phyloP scores from a whole-genome alignment of 2,888 invertebrate genomes.

The Bembecia ichneumoniformis region DNA sequence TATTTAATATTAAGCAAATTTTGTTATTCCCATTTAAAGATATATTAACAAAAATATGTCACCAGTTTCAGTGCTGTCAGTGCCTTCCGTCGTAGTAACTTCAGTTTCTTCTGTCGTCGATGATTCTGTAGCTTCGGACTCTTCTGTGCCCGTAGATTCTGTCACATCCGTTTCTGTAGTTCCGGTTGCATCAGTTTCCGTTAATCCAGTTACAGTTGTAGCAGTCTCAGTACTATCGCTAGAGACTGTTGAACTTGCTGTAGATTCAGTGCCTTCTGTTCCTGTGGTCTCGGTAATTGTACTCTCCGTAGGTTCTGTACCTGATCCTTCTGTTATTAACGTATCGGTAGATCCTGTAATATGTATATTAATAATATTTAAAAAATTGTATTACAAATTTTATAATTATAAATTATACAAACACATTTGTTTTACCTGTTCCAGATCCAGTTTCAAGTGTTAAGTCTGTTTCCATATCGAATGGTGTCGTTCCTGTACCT shows the following conservation, averaged over 20 bases:
- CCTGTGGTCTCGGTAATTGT: conserved; percentile 9
- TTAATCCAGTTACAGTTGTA: conserved; percentile 9
- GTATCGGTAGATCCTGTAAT: conserved; percentile 5
- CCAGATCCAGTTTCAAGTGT: conserved; percentile 23
- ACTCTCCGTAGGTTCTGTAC: conserved; percentile 8
- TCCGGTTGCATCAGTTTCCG: not conserved
- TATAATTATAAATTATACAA: not conserved
- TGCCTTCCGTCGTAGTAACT: not conserved
- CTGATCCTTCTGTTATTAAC: conserved; percentile 6
- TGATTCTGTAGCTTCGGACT: not conserved
- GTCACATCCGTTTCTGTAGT: not conserved
- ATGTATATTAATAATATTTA: not conserved
- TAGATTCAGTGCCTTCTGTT: conserved; percentile 9
- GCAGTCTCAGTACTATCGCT: conserved; percentile 9
- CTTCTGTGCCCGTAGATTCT: not conserved
- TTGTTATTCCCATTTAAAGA: no score
- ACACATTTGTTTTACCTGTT: conserved; percentile 14
- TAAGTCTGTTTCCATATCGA: conserved; percentile 20
- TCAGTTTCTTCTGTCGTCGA: not conserved
- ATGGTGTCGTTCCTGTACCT: conserved; percentile 7
- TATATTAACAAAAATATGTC: not conserved
- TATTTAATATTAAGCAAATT: no score
- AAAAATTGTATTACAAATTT: not conserved
- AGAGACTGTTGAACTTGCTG: conserved; percentile 1
- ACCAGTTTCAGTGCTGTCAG: not conserved